A percentile compares a stretch with the other conserved stretches of the same genome.
These are phyloP conservation scores for Cynocephalus volans DNA, from an alignment of 2,113 vertebrate species.

Conservation along the genomic window DNA sequence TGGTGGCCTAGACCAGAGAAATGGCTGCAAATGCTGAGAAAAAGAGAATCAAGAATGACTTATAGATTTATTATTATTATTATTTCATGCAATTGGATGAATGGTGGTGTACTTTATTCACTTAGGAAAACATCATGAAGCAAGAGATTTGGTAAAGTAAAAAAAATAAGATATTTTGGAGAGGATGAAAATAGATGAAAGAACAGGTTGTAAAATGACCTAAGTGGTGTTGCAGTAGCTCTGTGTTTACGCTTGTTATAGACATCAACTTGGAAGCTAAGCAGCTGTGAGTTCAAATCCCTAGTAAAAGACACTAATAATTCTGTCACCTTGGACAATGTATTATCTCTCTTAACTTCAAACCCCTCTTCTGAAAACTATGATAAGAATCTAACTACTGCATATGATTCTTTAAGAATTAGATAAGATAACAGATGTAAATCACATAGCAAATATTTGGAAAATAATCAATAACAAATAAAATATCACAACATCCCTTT, in stretches of 20 bases:
- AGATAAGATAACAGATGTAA: neutral
- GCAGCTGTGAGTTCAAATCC: neutral
- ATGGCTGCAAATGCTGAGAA: neutral
- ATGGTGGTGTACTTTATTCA: neutral
- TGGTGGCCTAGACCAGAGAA: neutral
- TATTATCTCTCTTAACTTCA: neutral
- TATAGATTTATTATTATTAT: neutral
- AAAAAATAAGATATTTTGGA: neutral
- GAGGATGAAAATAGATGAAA: neutral
- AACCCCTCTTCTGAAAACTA: neutral
- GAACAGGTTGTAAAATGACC: neutral
- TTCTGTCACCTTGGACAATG: neutral
- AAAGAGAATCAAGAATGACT: neutral
- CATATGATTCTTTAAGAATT: neutral
- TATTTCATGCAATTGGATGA: neutral
- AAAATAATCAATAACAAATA: conserved; percentile 19
- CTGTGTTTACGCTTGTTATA: neutral
- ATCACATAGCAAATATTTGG: neutral
- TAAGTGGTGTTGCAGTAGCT: neutral
- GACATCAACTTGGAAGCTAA: neutral
- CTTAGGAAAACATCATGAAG: neutral
- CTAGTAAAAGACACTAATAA: neutral
- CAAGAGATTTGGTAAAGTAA: neutral
- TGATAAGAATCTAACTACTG: neutral
- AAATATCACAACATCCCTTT: conserved; percentile 18